phyloP scores from a whole-genome alignment of 2,113 vertebrate genomes.

The Crypturellus undulatus region DNA sequence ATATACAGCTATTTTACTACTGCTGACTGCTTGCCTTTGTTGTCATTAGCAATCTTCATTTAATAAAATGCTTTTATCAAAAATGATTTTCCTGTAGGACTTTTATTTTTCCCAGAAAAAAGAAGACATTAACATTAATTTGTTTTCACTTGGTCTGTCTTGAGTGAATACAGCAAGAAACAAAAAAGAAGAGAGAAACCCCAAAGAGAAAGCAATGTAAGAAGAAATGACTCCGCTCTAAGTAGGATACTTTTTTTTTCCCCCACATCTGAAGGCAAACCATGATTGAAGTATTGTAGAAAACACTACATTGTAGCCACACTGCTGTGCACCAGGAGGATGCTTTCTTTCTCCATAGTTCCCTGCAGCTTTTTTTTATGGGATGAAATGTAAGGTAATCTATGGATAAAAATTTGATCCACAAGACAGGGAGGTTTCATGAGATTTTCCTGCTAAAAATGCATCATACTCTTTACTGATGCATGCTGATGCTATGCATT shows the following conservation, averaged over 20 bases:
- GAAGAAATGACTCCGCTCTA: constrained; percentile 10
- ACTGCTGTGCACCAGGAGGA: not conserved
- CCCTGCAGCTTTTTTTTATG: not conserved
- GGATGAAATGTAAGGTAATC: not conserved
- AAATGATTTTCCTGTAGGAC: constrained; percentile 40
- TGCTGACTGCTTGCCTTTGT: constrained; percentile 32
- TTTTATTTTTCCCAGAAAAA: constrained; percentile 62
- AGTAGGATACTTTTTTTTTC: not conserved
- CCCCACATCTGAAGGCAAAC: not conserved
- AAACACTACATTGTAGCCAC: not conserved
- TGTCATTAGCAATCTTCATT: constrained; percentile 56
- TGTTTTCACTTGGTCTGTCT: constrained; percentile 28
- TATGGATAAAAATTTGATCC: not conserved
- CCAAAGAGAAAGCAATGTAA: constrained; percentile 36
- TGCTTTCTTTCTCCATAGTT: not conserved
- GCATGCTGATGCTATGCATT: not conserved
- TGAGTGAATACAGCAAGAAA: constrained; percentile 10
- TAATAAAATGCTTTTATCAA: constrained; percentile 57
- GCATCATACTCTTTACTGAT: not conserved
- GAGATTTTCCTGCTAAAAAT: constrained; percentile 7
- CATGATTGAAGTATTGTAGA: not conserved
- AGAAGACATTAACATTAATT: constrained; percentile 59
- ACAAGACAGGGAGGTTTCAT: not conserved
- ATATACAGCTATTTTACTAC: constrained; percentile 15
- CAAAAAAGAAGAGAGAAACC: constrained; percentile 33